Evolutionary conservation across 2,888 invertebrate genomes (phyloP).

Genomic region (Tetanocera ferruginea): DNA sequence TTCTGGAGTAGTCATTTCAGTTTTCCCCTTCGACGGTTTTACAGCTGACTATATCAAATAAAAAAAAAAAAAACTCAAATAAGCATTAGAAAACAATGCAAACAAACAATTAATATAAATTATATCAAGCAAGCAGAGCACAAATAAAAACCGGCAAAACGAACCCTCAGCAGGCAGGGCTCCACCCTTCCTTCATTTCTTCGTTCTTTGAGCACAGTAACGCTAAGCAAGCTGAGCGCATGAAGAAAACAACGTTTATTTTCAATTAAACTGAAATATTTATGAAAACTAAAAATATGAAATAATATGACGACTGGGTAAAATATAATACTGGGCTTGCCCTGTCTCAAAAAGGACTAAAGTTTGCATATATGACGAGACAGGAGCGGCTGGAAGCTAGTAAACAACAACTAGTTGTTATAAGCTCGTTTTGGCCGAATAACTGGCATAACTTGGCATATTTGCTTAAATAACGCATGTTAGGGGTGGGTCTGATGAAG

Average conservation of each 20-base stretch:
- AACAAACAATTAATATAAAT: slow-evolving; percentile 10
- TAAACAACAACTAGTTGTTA: slow-evolving; percentile 1
- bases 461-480: not conserved
- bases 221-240: too few relatives aligned
- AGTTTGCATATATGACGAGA: too few relatives aligned
- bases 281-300: slow-evolving; percentile 9
- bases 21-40: too few relatives aligned
- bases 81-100: slow-evolving; percentile 7
- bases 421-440: not conserved
- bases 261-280: slow-evolving; percentile 16
- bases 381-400: too few relatives aligned
- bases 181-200: too few relatives aligned
- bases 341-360: too few relatives aligned
- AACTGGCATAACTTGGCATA: slow-evolving; percentile 8
- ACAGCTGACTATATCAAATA: not conserved
- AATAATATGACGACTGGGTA: not conserved
- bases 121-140: not conserved
- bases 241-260: not conserved
- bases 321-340: too few relatives aligned
- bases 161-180: too few relatives aligned
- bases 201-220: too few relatives aligned
- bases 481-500: not conserved
- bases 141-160: not conserved
- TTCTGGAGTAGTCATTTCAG: too few relatives aligned
- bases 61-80: not conserved